Evolutionary conservation across 2,113 vertebrate genomes (phyloP).

Genomic region (Tautogolabrus adspersus): DNA sequence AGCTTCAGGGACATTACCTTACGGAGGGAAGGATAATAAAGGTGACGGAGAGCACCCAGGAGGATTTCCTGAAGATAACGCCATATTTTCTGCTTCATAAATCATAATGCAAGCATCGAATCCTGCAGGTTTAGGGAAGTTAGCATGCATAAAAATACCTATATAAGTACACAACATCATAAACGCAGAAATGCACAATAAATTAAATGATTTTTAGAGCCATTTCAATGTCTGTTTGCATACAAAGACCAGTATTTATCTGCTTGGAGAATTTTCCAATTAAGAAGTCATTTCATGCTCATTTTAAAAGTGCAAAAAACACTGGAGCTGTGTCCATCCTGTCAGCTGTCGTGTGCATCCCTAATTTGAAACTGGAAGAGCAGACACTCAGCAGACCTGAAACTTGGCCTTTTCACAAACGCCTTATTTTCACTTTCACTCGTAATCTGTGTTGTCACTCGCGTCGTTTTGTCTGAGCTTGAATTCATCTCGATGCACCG

Average conservation of each 20-base stretch:
- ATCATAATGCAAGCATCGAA: slow-evolving; percentile 15
- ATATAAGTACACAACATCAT: slow-evolving; percentile 12
- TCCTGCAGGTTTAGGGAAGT: not conserved
- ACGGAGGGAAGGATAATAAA: slow-evolving; percentile 44
- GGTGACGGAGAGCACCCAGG: slow-evolving; percentile 34
- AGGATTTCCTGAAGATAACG: slow-evolving; percentile 39
- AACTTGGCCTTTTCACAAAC: slow-evolving; percentile 6
- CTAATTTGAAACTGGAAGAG: slow-evolving; percentile 54
- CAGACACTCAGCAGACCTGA: slow-evolving; percentile 18
- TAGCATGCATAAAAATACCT: not conserved
- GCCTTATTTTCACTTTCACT: slow-evolving; percentile 4
- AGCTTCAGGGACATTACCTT: slow-evolving; percentile 28
- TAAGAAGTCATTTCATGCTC: not conserved
- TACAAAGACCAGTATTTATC: not conserved
- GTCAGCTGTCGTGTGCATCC: not conserved
- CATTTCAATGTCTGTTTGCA: not conserved
- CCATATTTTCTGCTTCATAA: slow-evolving; percentile 34
- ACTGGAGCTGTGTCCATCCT: not conserved
- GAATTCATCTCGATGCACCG: slow-evolving; percentile 11
- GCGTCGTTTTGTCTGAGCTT: not conserved
- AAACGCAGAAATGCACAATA: not conserved
- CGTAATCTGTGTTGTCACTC: slow-evolving; percentile 5
- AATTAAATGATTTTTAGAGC: not conserved
- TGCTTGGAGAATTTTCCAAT: not conserved
- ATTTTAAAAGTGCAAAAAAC: slow-evolving; percentile 6